Base-by-base conservation (phyloP, 2,797 vertebrate species). In the Cephalopachus bancanus region DNA sequence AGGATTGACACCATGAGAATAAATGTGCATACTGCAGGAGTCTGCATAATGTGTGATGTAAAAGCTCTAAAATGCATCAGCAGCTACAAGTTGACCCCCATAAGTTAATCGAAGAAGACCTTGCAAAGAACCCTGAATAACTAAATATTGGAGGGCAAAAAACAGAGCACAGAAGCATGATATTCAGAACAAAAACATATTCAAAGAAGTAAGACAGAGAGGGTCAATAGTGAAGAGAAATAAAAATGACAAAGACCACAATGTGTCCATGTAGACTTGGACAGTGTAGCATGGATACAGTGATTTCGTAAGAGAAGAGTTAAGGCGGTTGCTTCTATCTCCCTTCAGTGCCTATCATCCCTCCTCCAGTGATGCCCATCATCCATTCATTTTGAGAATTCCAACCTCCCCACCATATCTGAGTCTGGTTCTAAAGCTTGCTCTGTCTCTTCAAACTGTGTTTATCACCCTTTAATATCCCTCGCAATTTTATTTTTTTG, bases 231-330 rank as follows among this genome's bases (percentile, higher is more conserved):
- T 62, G 16, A 78, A 80, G 14, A 64, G 33, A 81, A 67, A 10
- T 24, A 33, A 65, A 93, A 37, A 60, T 69, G 28, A 28, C 53
- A 20, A 78, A 85, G n/a, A n/a, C 2, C 22, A 81, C 16, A 81
- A 28, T 22, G 22, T n/a, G 16, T 20, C 7, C 1, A 0, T 24
- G 16, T 60, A n/a, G 24, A 74, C 33, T 15, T 1, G 12, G 51
- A 64, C 24, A 22, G 1, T 30, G 15, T 3, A 20, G 10, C 6
- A 30, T 30, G 30, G 1, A 20, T 17, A 57, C 2, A 10, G 20
- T n/a, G 17, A 49, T n/a, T 55, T 14, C 24, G 26, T 72, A 33
- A 90, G 5, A 88, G 3, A 59, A 83, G 88, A 55, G 17, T 37
- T 86, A 79, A 64, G 33, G 16, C 51, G 14, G 5, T 64, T 83